Base-by-base conservation (phyloP, 2,113 vertebrate genomes). In the Rhadina sibilatrix region DNA sequence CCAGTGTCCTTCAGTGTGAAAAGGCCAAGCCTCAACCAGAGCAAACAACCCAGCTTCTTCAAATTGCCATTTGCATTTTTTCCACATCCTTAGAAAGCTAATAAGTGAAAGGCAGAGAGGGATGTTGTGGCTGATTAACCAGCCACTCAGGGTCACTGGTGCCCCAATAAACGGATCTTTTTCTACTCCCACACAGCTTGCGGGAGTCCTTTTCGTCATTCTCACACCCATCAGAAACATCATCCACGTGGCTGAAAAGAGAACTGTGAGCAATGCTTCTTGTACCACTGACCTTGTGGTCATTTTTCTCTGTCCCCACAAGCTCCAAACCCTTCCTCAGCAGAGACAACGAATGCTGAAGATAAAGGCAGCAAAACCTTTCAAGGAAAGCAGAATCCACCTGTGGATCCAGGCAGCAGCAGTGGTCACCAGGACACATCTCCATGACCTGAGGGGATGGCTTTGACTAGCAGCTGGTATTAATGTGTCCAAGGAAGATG, bases 281-380 rank as follows among this genome's bases (percentile, higher is more conserved):
- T 78, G 70, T 57, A 27, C 27, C 60, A 35, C 66, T 38, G 52
- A 83, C 22, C 21, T 27, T 3, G 4, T 22, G 71, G 22, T 70
- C 31, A 6, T 53, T 75, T 75, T 18, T 2, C 25, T 68, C 65
- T 66, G 42, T 33, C 42, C 12, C n/a, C 71, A 46, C 37, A 60
- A 86, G 47, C 37, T 75, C 66, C 42, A 49, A 93, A 75, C 30
- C 14, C 19, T 33, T 70, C 49, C 75, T 56, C 42, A 66, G 66
- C 42, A 89, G 30, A 82, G 35, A 61, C 0, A 4, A 50, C 14
- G 31, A 63, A 81, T 0, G 2, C 15, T 23, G 27, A 81, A 61
- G 37, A 56, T 18, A 21, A 78, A 78, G 27, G 44, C 21, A 68
- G n/a, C 13, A 57, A 71, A 76, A 63, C 52, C 19, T 66, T 60